Conservation (phyloP, 2,113 vertebrate species). For the Chunga burmeisteri region DNA sequence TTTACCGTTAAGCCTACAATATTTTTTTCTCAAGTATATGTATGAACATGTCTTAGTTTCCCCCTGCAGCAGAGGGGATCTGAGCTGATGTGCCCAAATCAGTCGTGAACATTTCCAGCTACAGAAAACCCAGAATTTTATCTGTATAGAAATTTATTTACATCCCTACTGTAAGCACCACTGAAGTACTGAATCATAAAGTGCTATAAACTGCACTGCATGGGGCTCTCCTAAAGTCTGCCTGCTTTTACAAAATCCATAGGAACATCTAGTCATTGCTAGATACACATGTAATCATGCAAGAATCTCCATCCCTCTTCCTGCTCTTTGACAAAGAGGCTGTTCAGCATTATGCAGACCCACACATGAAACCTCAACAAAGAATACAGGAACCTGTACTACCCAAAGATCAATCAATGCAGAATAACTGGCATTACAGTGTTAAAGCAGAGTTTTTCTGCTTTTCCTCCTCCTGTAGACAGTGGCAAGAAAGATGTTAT, state of each 20-base stretch:
- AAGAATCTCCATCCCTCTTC: not conserved
- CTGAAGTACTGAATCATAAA: not conserved
- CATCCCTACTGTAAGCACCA: not conserved
- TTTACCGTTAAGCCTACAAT: not conserved
- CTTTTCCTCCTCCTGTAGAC: not conserved
- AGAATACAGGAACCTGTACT: not conserved
- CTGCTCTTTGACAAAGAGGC: not conserved
- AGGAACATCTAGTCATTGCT: not conserved
- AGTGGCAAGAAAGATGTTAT: not conserved
- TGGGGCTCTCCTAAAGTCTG: not conserved
- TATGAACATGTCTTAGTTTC: accelerated
- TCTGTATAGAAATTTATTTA: not conserved
- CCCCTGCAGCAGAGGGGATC: not conserved
- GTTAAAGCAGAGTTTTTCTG: not conserved
- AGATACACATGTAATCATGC: not conserved
- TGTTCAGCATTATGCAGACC: not conserved
- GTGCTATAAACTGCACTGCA: not conserved
- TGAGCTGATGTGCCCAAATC: not conserved
- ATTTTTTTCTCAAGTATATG: not conserved
- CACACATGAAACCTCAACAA: not conserved
- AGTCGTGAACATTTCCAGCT: not conserved
- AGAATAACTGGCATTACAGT: not conserved
- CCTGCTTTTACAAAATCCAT: not conserved
- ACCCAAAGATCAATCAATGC: not conserved
- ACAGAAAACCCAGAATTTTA: not conserved